Evolutionary conservation across 2,113 vertebrate genomes (phyloP).

Genomic region (Semicossyphus pulcher): DNA sequence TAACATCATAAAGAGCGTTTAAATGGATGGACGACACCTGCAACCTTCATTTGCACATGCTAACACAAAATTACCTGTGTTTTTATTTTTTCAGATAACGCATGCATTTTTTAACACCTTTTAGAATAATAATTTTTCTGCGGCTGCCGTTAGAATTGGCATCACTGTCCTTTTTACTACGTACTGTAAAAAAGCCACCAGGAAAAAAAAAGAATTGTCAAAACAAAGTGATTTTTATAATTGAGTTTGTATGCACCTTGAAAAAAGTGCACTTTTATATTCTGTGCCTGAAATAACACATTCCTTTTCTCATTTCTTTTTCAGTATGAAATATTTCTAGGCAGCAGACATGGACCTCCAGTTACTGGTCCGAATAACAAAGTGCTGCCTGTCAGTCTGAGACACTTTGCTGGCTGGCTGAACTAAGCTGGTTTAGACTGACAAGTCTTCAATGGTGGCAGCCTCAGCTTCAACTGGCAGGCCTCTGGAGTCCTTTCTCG

Average conservation of each 20-base stretch:
- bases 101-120: constrained; percentile 63
- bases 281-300: constrained; percentile 73
- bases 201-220: constrained; percentile 73
- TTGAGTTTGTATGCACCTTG: constrained; percentile 56
- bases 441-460: constrained; percentile 75
- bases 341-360: constrained; percentile 69
- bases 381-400: constrained; percentile 81
- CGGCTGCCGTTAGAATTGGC: constrained; percentile 53
- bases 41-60: constrained; percentile 86
- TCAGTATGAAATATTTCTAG: constrained; percentile 83
- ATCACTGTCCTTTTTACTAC: constrained; percentile 49
- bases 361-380: constrained; percentile 84
- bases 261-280: constrained; percentile 57
- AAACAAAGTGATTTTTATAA: constrained; percentile 54
- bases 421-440: constrained; percentile 87
- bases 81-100: constrained; percentile 83
- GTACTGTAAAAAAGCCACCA: constrained; percentile 59
- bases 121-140: constrained; percentile 71
- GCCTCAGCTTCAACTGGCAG: constrained; percentile 62
- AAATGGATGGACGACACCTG: constrained; percentile 80
- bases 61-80: constrained; percentile 81
- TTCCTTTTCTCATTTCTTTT: constrained; percentile 83
- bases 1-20: constrained; percentile 87
- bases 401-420: constrained; percentile 85
- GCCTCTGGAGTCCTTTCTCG: constrained; percentile 61